Percentiles rank a stretch among this genome's conserved stretches.
phyloP scores from a whole-genome alignment of 2,888 invertebrate genomes.

The Leptodirus hochenwartii region DNA sequence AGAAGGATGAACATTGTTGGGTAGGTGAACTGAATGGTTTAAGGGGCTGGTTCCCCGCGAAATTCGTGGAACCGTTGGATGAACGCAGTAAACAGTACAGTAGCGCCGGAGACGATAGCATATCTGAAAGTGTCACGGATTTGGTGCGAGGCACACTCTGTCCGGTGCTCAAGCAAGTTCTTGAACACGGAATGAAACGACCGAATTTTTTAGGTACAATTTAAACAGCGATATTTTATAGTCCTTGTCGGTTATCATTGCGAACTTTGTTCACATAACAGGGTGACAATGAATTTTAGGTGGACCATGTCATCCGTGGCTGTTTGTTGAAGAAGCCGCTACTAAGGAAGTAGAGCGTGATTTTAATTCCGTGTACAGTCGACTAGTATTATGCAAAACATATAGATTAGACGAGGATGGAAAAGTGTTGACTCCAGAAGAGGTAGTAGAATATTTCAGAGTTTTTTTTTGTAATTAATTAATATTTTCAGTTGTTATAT shows the following conservation, averaged over 20 bases:
- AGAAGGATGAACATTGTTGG: constrained; percentile 98
- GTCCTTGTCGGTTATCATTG: background rate
- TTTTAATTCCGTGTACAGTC: constrained; percentile 93
- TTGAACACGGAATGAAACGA: constrained; percentile 87
- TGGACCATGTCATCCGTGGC: constrained; percentile 95
- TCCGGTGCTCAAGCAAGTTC: constrained; percentile 81
- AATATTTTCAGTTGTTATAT: constrained; percentile 44
- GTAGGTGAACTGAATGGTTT: constrained; percentile 92
- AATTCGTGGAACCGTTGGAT: constrained; percentile 89
- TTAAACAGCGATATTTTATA: constrained; percentile 5
- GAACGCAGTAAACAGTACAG: constrained; percentile 86
- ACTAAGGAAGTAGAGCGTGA: constrained; percentile 93
- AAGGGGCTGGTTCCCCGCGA: constrained; percentile 92
- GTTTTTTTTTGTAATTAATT: constrained; percentile 9
- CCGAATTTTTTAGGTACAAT: constrained; percentile 64
- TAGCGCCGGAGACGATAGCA: constrained; percentile 90
- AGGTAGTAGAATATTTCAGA: constrained; percentile 31
- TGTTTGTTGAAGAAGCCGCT: constrained; percentile 95
- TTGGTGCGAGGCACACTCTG: constrained; percentile 86
- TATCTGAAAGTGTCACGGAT: constrained; percentile 92
- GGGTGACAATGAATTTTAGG: constrained; percentile 27
- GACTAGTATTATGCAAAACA: constrained; percentile 92
- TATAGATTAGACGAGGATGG: constrained; percentile 97
- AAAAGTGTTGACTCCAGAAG: constrained; percentile 96
- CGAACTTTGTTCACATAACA: background rate